These are phyloP conservation scores for Percopsis omiscomaycus DNA, from an alignment of 2,797 vertebrate genomes.

Conservation along the genomic window DNA sequence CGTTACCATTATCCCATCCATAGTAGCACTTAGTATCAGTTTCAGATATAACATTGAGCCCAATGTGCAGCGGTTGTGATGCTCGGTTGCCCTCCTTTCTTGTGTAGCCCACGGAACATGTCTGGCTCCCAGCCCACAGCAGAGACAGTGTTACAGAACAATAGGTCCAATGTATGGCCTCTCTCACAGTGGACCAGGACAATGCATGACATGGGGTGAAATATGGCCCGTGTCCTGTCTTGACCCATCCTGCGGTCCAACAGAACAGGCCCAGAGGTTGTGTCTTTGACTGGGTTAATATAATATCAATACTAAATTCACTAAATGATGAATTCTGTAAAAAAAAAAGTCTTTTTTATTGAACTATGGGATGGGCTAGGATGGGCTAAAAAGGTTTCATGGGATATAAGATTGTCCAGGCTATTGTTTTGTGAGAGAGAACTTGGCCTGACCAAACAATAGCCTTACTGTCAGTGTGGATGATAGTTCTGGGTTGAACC, in stretches of 20 bases:
- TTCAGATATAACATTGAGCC: constrained; percentile 4
- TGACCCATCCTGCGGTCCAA: neutral
- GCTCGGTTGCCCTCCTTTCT: constrained; percentile 2
- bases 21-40: neutral
- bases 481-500: neutral
- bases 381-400: too few relatives aligned
- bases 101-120: constrained; percentile 42
- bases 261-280: too few relatives aligned
- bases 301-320: too few relatives aligned
- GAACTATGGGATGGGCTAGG: too few relatives aligned
- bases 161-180: constrained; percentile 52
- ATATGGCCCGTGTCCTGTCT: constrained; percentile 6
- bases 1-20: neutral
- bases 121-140: constrained; percentile 26
- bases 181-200: constrained; percentile 15
- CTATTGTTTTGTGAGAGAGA: neutral
- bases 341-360: too few relatives aligned
- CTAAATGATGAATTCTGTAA: too few relatives aligned
- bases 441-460: constrained; percentile 26
- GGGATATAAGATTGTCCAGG: too few relatives aligned
- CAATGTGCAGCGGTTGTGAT: neutral
- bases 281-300: too few relatives aligned
- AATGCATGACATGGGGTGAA: constrained; percentile 42
- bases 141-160: constrained; percentile 43
- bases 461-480: constrained; percentile 16